phyloP scores from a whole-genome alignment of 2,888 invertebrate genomes.

The Carterocephalus palaemon region DNA sequence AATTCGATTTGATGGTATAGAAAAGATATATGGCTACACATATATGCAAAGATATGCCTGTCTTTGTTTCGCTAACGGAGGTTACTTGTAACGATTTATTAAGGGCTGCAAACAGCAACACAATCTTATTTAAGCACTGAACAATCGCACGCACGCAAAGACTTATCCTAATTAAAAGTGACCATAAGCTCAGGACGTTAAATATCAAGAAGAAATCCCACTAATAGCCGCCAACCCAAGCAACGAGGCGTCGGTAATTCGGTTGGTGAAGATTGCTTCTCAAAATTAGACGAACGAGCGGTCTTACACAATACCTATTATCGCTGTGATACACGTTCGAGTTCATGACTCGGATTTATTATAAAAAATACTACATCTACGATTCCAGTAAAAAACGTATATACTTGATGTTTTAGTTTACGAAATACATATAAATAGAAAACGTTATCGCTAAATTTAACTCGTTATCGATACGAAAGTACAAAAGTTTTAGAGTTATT shows the following conservation, averaged over 20 bases:
- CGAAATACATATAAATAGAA: conserved; percentile 68
- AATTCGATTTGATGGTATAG: too few species aligned
- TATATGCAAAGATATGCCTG: too few species aligned
- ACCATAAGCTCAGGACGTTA: conserved; percentile 15
- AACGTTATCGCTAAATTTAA: conserved; percentile 70
- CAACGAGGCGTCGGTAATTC: conserved; percentile 10
- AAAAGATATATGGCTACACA: background rate
- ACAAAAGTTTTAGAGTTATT: conserved; percentile 68
- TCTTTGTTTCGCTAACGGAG: too few species aligned
- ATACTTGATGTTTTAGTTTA: conserved; percentile 66
- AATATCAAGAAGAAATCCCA: conserved; percentile 51
- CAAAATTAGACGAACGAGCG: conserved; percentile 49
- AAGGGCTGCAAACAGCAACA: conserved; percentile 30
- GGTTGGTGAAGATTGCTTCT: conserved; percentile 48
- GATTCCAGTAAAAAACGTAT: conserved; percentile 73
- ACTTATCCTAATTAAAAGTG: conserved; percentile 35
- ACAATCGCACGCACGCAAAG: conserved; percentile 58
- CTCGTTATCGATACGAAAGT: conserved; percentile 71
- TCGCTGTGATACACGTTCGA: conserved; percentile 78
- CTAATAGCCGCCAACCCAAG: conserved; percentile 29
- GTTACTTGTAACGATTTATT: conserved; percentile 18
- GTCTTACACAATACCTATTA: conserved; percentile 68
- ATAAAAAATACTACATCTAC: conserved; percentile 76
- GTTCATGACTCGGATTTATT: conserved; percentile 59
- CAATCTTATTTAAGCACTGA: conserved; percentile 56